Evolutionary conservation across 2,888 invertebrate species (phyloP), one percentile per base, ranked within the genome.

Genomic region (Trachelus tabidus): DNA sequence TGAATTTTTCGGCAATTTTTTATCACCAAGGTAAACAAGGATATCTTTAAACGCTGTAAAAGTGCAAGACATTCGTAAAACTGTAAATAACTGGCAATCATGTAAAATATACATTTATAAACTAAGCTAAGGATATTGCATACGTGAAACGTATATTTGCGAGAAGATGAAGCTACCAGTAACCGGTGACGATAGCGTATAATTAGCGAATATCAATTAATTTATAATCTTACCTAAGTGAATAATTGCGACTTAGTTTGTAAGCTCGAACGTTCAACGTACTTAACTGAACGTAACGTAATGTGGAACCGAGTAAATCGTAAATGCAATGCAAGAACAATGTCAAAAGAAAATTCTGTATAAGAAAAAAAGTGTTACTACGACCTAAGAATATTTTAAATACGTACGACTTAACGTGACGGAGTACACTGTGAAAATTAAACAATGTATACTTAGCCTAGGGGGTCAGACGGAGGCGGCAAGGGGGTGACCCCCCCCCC

Each of bases 371-470:
- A 83, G 80, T 82, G 82, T 81, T 81, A 79, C 23, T 56, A 56
- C 71, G 73, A 79, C 75, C 80, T 83, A 81, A 83, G 79, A 77
- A 86, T 88, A 87, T 87, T 87, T 87, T 87, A 88, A 88, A 86
- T 88, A 88, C 84, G 79, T 84, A 84, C 80, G 71, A 73, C 56
- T 73, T 56, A 80, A 75, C 73, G 75, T 78, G 34, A 37, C 12
- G 56, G 68, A 71, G 75, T n/a, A 77, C 30, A 37, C 56, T 34
- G 75, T 76, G 77, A 73, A 77, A 75, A 76, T 80, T 73, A 31
- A 75, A 74, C 30, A 34, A 83, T 88, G 86, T 87, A 87, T 84
- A 80, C 74, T 23, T 56, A 23, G 23, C 40, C 23, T 23, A 40
- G 56, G 23, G 23, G 23, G 9, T 56, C 2, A 56, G 56, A 56